Evolutionary conservation across 37 sponge, comb jelly and placozoan genomes (phyloP).

Genomic region (Ianthella basta): DNA sequence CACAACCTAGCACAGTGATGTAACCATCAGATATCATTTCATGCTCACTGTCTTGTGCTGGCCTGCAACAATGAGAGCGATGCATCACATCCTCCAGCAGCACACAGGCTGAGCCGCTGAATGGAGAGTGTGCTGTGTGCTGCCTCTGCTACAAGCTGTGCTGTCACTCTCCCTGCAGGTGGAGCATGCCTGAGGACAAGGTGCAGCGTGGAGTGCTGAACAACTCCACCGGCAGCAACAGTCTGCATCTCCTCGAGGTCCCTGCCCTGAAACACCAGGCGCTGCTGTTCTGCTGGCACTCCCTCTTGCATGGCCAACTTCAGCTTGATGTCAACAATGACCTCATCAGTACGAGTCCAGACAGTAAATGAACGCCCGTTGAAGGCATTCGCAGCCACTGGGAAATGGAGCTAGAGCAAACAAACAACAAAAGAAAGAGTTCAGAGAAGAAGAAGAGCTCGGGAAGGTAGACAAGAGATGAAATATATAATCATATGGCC

Average conservation of each 20-base stretch:
- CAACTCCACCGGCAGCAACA: constrained; percentile 19
- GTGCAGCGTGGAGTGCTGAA: constrained; percentile 33
- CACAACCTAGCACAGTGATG: too few relatives aligned
- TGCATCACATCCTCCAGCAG: not conserved
- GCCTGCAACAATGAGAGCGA: not conserved
- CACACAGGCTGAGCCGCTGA: not conserved
- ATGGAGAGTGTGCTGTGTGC: not conserved
- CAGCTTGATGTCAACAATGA: constrained; percentile 56
- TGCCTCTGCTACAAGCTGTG: not conserved
- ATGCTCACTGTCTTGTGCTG: not conserved
- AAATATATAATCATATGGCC: too few relatives aligned
- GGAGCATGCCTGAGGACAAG: constrained; percentile 5
- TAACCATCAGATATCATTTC: too few relatives aligned
- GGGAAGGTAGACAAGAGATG: too few relatives aligned
- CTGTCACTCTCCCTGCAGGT: not conserved
- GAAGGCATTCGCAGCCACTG: constrained; percentile 46
- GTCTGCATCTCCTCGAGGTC: constrained; percentile 31
- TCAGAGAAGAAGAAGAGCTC: too few relatives aligned
- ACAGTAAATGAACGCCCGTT: constrained; percentile 27
- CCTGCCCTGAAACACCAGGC: constrained; percentile 27
- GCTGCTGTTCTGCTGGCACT: constrained; percentile 33
- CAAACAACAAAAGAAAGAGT: not conserved
- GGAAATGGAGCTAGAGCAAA: constrained; percentile 49
- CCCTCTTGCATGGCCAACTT: constrained; percentile 46
- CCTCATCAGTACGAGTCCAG: constrained; percentile 41